Evolutionary conservation across 1,140 invertebrate species (phyloP).

Genomic region (Caenorhabditis latens): DNA sequence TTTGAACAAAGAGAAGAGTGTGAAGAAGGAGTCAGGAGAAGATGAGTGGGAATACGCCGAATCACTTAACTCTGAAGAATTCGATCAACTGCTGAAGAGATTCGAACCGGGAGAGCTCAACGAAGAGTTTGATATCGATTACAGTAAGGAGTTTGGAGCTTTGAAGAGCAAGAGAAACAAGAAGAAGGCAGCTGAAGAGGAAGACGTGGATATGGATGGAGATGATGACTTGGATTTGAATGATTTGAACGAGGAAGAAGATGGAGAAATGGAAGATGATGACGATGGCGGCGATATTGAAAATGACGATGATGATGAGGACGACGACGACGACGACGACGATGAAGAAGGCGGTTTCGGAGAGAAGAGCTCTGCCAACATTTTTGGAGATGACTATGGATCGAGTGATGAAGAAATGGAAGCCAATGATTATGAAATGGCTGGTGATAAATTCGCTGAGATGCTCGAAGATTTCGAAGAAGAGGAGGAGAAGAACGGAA

Average conservation of each 20-base stretch:
- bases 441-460: slow-evolving; percentile 28
- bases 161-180: slow-evolving; percentile 66
- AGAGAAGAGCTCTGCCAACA: slow-evolving; percentile 28
- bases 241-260: slow-evolving; percentile 62
- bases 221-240: slow-evolving; percentile 78
- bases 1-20: slow-evolving; percentile 73
- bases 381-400: slow-evolving; percentile 5
- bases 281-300: slow-evolving; percentile 44
- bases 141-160: slow-evolving; percentile 55
- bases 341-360: slow-evolving; percentile 29
- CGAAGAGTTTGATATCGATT: slow-evolving; percentile 66
- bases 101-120: slow-evolving; percentile 65
- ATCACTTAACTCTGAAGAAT: slow-evolving; percentile 87
- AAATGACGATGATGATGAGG: slow-evolving; percentile 32
- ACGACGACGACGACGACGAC: neutral
- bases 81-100: slow-evolving; percentile 80
- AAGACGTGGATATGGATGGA: slow-evolving; percentile 78
- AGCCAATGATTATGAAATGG: slow-evolving; percentile 20
- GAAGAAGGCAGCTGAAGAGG: too few species aligned
- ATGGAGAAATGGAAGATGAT: slow-evolving; percentile 56
- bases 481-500: neutral
- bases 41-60: slow-evolving; percentile 81
- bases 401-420: slow-evolving; percentile 31
- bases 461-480: slow-evolving; percentile 43
- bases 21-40: slow-evolving; percentile 81